Evolutionary conservation across 2,113 vertebrate species (phyloP).

Genomic region (Amphilophus citrinellus): DNA sequence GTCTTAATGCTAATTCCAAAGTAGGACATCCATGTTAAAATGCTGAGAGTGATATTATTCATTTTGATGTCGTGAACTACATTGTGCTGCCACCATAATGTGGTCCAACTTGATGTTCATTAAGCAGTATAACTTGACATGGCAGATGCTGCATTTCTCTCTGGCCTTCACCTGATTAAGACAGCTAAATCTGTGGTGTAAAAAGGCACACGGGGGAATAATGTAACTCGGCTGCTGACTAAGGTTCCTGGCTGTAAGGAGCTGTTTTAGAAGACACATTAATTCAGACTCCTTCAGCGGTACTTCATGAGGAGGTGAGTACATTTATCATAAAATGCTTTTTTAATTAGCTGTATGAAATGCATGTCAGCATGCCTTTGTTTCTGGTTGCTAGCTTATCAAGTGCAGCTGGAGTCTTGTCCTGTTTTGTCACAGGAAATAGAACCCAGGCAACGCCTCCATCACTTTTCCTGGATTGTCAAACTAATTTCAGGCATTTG

Average conservation of each 20-base stretch:
- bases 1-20: constrained; percentile 37
- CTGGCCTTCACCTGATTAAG: constrained; percentile 57
- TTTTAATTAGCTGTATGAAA: constrained; percentile 65
- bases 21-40: constrained; percentile 53
- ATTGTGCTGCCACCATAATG: constrained; percentile 31
- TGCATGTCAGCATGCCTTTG: constrained; percentile 54
- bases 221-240: constrained; percentile 64
- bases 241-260: constrained; percentile 49
- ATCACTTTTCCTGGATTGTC: background rate
- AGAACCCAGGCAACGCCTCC: background rate
- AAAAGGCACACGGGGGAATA: constrained; percentile 50
- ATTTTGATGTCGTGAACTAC: constrained; percentile 52
- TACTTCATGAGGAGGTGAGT: constrained; percentile 54
- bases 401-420: constrained; percentile 1
- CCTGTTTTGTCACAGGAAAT: constrained; percentile 41
- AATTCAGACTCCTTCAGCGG: constrained; percentile 57
- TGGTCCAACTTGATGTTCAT: constrained; percentile 52
- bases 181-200: constrained; percentile 52
- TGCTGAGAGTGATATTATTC: constrained; percentile 27
- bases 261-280: constrained; percentile 55
- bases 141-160: constrained; percentile 58
- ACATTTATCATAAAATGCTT: constrained; percentile 61
- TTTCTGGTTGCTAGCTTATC: constrained; percentile 47
- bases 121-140: constrained; percentile 44
- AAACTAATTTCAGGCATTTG: constrained; percentile 39